Evolutionary conservation across 2,113 vertebrate genomes (phyloP).

Genomic region (Xenotilapia longispinis): DNA sequence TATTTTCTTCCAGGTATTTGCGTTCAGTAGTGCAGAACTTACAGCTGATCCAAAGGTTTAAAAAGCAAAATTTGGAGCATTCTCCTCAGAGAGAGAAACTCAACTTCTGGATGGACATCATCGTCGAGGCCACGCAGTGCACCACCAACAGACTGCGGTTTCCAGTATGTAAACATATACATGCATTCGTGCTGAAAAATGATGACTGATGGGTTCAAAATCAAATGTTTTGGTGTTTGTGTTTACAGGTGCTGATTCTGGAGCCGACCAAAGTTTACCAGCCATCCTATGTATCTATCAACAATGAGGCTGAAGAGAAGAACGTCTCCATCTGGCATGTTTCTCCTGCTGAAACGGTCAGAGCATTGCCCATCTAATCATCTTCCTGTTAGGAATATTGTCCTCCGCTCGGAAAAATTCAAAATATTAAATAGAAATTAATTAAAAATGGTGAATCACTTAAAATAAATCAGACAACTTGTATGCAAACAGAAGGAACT

Average conservation of each 20-base stretch:
- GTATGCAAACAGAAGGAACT: background rate
- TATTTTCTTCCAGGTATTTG: slow-evolving; percentile 80
- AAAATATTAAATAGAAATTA: background rate
- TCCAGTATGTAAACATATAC: slow-evolving; percentile 73
- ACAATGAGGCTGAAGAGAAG: slow-evolving; percentile 88
- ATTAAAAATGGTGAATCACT: background rate
- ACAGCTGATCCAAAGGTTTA: slow-evolving; percentile 87
- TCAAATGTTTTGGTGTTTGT: background rate
- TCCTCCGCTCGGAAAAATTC: rapidly evolving
- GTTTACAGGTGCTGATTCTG: slow-evolving; percentile 85
- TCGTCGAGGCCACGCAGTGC: slow-evolving; percentile 86
- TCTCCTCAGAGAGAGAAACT: slow-evolving; percentile 83
- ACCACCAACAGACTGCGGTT: slow-evolving; percentile 85
- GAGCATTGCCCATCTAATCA: background rate
- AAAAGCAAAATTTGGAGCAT: slow-evolving; percentile 80
- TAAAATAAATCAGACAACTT: background rate
- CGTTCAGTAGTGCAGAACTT: slow-evolving; percentile 91
- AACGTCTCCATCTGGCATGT: slow-evolving; percentile 90
- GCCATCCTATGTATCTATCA: slow-evolving; percentile 91
- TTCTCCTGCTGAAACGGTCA: slow-evolving; percentile 84
- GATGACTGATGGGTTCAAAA: background rate
- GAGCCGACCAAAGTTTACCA: slow-evolving; percentile 90
- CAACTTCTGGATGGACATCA: slow-evolving; percentile 97
- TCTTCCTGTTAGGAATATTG: background rate
- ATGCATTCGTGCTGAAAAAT: no score